Evolutionary conservation across 2,888 invertebrate species (phyloP), one percentile per base, ranked within the genome.

Genomic region (Tuberolachnus salignus): DNA sequence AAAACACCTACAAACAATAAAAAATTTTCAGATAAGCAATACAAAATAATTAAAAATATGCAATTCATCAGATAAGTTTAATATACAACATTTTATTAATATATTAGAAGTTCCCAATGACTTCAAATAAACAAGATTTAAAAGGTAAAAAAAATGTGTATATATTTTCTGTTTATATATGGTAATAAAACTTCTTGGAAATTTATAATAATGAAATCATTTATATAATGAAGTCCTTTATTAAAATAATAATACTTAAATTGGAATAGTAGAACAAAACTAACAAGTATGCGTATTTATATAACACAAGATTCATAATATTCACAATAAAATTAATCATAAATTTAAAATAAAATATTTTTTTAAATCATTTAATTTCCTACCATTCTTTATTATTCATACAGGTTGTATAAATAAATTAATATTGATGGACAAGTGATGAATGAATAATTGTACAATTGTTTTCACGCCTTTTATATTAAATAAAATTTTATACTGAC

Each of bases 41-140:
- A 26, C 55, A 66, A 74, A 74, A 74, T 55, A 34, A 23, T 10
- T 53, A n/a, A 21, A 57, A 67, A 67, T 57, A 49, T 75, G 66
- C 66, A 75, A 75, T 57, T 75, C 57, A 67, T 67, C 75, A 75
- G 46, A 34, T 46, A 55, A 34, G 8, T 63, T 0, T n/a, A 67
- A 75, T n/a, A 23, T 46, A 44, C 53, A 74, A 23, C 14, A 63
- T 55, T 46, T 34, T 57, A 23, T 49, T 19, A 55, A 34, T 64
- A 53, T 19, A 55, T 49, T 64, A 53, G 26, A 66, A 57, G 26
- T 46, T 75, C 10, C n/a, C 14, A 55, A 66, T 46, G 44, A 55
- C 49, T 64, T 66, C 23, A 23, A 46, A 66, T 44, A 46, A 11
- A 16, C 23, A 44, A 44, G 44, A 44, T 44, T 55, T 64, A n/a